A percentile compares a stretch with the other conserved stretches of the same genome.
Evolutionary conservation across 2,113 vertebrate species (phyloP).

Genomic region (Rostratula benghalensis): DNA sequence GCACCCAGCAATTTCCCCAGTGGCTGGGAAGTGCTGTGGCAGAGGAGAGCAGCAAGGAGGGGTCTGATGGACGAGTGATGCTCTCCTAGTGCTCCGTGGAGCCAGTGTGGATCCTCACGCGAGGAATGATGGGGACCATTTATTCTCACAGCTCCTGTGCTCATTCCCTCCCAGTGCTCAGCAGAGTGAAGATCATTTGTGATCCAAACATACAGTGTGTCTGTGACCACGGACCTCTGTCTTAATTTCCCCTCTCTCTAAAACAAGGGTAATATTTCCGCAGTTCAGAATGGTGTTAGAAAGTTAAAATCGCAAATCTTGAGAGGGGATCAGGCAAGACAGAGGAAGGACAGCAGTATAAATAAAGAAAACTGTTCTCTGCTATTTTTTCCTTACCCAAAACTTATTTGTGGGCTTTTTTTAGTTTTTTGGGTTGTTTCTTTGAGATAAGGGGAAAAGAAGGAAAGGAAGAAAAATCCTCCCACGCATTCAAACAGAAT

Average conservation of each 20-base stretch:
- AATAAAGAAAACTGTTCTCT: constrained; percentile 25
- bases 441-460: background rate
- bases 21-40: rapidly evolving
- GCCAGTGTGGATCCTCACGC: rapidly evolving
- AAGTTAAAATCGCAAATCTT: constrained; percentile 41
- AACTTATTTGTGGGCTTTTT: background rate
- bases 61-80: background rate
- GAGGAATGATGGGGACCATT: background rate
- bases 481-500: constrained; percentile 16
- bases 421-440: background rate
- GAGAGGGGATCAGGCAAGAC: background rate
- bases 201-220: background rate
- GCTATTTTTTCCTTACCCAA: background rate
- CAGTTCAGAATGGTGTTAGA: background rate
- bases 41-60: background rate
- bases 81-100: rapidly evolving
- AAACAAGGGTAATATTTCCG: background rate
- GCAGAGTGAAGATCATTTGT: background rate
- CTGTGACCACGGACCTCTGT: background rate
- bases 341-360: background rate
- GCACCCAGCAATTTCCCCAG: background rate
- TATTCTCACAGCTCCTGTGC: background rate
- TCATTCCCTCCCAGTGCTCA: rapidly evolving
- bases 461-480: background rate
- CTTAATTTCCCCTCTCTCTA: background rate